These are phyloP conservation scores for Drosophila sechellia DNA, from an alignment of 1,140 invertebrate species.

Conservation along the genomic window DNA sequence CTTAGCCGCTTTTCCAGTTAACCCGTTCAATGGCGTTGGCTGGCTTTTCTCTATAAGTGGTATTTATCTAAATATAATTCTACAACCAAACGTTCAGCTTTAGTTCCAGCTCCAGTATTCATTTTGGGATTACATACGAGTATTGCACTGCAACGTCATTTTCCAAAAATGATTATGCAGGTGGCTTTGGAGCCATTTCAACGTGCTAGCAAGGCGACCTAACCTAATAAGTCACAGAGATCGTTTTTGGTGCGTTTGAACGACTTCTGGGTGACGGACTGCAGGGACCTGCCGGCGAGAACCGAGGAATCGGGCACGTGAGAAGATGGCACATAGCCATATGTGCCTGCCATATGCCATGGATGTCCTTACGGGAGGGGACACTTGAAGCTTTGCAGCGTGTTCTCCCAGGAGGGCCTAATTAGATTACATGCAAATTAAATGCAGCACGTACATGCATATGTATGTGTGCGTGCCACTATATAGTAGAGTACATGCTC, in stretches of 20 bases:
- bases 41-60: constrained; percentile 4
- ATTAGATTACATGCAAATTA: constrained; percentile 75
- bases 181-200: no score
- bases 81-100: neutral
- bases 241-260: no score
- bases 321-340: neutral
- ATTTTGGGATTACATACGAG: no score
- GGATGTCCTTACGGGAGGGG: constrained; percentile 1
- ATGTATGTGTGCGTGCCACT: neutral
- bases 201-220: no score
- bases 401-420: constrained; percentile 23
- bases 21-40: neutral
- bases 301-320: constrained; percentile 16
- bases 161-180: no score
- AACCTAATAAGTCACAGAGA: no score
- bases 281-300: constrained; percentile 11
- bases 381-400: constrained; percentile 20
- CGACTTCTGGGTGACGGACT: neutral
- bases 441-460: constrained; percentile 41
- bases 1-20: constrained; percentile 21
- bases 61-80: constrained; percentile 2
- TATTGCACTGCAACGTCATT: no score
- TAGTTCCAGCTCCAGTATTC: neutral
- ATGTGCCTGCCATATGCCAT: constrained; percentile 16
- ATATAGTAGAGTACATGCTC: neutral